phyloP scores from a whole-genome alignment of 2,797 vertebrate genomes.

The Hemitrygon akajei region DNA sequence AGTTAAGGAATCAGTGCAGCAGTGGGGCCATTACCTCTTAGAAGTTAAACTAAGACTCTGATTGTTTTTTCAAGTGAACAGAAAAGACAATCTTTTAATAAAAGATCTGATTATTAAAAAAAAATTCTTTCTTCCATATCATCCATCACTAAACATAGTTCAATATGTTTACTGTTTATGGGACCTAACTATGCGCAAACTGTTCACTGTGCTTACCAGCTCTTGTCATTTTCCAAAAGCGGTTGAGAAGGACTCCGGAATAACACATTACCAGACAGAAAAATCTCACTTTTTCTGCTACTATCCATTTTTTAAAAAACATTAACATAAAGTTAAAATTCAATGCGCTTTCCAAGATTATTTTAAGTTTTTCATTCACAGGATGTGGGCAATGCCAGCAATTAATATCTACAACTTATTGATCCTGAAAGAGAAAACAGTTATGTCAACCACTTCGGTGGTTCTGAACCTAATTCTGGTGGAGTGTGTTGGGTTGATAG shows the following conservation, averaged over 20 bases:
- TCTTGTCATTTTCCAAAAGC: not conserved
- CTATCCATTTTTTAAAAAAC: not conserved
- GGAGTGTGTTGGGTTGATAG: no score
- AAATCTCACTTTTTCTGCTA: not conserved
- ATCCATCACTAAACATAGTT: not conserved
- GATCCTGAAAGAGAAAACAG: no score
- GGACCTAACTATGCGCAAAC: not conserved
- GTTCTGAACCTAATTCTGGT: no score
- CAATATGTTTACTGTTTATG: not conserved
- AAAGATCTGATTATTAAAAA: no score
- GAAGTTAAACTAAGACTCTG: not conserved
- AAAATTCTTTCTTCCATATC: no score
- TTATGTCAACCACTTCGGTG: no score
- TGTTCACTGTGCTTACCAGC: not conserved
- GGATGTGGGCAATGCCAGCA: no score
- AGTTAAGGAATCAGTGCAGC: not conserved
- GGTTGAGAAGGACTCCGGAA: no score
- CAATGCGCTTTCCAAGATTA: not conserved
- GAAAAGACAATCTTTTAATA: not conserved
- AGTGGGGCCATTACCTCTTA: not conserved
- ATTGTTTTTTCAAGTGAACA: not conserved
- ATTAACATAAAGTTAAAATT: not conserved
- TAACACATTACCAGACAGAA: not conserved
- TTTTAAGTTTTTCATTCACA: no score
- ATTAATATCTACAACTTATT: no score